Percentiles rank a stretch among this genome's conserved stretches.
Evolutionary conservation across 2,888 invertebrate genomes (phyloP).

Genomic region (Pseudanteris insignis): DNA sequence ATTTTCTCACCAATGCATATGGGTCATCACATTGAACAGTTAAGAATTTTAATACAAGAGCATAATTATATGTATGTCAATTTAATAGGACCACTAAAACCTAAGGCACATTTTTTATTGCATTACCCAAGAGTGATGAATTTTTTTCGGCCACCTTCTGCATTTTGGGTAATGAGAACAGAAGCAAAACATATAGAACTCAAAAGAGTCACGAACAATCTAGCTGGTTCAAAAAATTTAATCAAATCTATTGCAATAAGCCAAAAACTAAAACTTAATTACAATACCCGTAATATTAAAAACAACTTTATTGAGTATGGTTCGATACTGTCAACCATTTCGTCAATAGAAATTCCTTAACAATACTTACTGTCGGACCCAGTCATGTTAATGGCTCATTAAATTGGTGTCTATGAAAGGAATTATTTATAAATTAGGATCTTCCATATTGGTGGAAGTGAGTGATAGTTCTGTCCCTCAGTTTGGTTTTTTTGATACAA

Average conservation of each 20-base stretch:
- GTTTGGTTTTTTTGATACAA: no score
- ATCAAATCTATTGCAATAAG: neutral
- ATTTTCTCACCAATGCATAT: constrained; percentile 9
- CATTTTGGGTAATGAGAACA: constrained; percentile 7
- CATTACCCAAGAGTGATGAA: constrained; percentile 17
- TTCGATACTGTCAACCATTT: neutral
- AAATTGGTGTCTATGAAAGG: no score
- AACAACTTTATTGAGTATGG: neutral
- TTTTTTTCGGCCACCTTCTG: constrained; percentile 9
- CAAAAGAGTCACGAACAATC: neutral
- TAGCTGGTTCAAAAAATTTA: neutral
- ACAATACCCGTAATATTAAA: constrained; percentile 4
- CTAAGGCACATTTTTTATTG: constrained; percentile 16
- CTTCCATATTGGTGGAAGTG: no score
- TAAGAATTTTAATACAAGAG: neutral
- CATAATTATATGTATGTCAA: constrained; percentile 10
- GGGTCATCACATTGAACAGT: neutral
- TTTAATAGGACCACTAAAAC: constrained; percentile 16
- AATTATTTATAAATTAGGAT: no score
- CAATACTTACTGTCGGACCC: constrained; percentile 1
- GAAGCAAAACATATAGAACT: constrained; percentile 25
- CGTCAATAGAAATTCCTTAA: constrained; percentile 1
- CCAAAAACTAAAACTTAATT: neutral
- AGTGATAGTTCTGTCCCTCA: no score
- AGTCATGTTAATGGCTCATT: no score